A percentile compares a stretch with the other conserved stretches of the same genome.
These are phyloP conservation scores for Phyllotreta cruciferae DNA, from an alignment of 2,888 invertebrate genomes.

Conservation along the genomic window DNA sequence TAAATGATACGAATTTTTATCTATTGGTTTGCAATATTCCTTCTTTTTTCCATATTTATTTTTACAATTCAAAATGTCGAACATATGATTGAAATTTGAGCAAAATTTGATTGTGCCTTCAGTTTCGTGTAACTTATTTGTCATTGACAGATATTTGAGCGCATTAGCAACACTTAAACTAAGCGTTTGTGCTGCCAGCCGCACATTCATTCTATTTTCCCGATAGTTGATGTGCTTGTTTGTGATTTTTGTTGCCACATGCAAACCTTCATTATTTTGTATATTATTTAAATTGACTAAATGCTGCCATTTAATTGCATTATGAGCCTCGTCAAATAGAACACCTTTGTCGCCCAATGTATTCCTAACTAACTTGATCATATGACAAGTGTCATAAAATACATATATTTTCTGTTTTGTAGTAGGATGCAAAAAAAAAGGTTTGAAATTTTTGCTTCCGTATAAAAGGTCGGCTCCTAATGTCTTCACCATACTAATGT, in stretches of 20 bases:
- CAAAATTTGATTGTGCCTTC: neutral
- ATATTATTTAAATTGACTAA: neutral
- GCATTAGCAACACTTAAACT: neutral
- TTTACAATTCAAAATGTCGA: neutral
- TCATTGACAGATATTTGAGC: neutral
- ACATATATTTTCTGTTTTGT: neutral
- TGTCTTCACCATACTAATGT: neutral
- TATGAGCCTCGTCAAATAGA: neutral
- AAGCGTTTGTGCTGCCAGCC: neutral
- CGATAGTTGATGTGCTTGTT: neutral
- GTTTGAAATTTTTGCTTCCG: neutral
- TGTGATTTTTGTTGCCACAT: neutral
- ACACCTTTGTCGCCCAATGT: neutral
- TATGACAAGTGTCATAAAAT: neutral
- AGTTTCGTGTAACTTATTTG: neutral
- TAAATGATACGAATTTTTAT: neutral
- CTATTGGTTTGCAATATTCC: neutral
- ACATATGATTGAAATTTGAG: neutral
- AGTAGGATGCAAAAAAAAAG: slow-evolving; percentile 1
- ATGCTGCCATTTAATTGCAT: neutral
- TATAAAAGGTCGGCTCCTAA: slow-evolving; percentile 16
- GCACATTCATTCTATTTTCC: neutral
- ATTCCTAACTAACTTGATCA: neutral
- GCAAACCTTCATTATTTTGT: neutral
- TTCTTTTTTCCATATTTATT: slow-evolving; percentile 4